Conservation (phyloP, 1,140 invertebrate species). For the Popillia japonica region DNA sequence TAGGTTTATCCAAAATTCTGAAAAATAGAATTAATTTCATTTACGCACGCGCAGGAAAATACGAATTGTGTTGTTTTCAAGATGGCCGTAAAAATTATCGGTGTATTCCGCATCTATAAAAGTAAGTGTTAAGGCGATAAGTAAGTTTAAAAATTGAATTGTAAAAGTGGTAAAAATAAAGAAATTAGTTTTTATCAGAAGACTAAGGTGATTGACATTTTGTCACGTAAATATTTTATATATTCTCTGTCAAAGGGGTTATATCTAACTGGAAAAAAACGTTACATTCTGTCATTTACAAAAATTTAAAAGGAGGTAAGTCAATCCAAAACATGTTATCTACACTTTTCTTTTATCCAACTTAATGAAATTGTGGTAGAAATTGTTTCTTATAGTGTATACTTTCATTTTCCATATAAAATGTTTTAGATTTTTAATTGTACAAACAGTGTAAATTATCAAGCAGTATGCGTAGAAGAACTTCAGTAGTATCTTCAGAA, state of each 20-base stretch:
- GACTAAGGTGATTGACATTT: not conserved
- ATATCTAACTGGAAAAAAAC: not conserved
- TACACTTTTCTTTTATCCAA: not conserved
- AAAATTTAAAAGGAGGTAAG: not conserved
- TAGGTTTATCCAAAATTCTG: not conserved
- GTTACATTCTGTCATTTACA: not conserved
- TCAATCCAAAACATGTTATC: not conserved
- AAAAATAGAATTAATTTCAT: not conserved
- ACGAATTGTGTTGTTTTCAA: constrained; percentile 1
- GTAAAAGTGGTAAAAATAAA: not conserved
- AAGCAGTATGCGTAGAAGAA: not conserved
- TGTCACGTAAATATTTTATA: not conserved
- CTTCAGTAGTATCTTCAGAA: not conserved
- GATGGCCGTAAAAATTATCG: constrained; percentile 36
- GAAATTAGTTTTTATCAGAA: not conserved
- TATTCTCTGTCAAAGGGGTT: not conserved
- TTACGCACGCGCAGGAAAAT: not conserved
- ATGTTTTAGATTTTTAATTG: constrained; percentile 1
- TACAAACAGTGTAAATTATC: too few relatives aligned
- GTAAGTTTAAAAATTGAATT: not conserved
- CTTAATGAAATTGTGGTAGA: not conserved
- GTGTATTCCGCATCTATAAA: not conserved
- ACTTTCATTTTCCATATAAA: not conserved
- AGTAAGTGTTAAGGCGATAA: not conserved
- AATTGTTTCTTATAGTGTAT: not conserved